These are phyloP conservation scores for Drosophila kanapiae DNA, from an alignment of 1,140 invertebrate species.

Conservation along the genomic window DNA sequence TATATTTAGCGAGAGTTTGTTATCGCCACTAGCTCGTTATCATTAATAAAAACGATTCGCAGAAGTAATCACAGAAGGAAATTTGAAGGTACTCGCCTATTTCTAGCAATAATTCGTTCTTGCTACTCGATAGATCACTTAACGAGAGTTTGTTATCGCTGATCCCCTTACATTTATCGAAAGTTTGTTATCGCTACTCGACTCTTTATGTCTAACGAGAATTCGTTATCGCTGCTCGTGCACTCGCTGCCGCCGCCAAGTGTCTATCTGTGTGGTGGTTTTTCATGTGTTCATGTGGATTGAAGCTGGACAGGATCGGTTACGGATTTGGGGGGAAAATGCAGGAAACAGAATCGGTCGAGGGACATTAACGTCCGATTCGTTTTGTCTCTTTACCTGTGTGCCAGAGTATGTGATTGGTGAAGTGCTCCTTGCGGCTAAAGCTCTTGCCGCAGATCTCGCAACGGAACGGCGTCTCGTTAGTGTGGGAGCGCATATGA, in stretches of 20 bases:
- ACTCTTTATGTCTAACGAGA: not conserved
- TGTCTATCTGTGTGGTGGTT: constrained; percentile 23
- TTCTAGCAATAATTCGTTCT: constrained; percentile 52
- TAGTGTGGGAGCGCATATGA: constrained; percentile 92
- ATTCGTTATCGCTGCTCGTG: constrained; percentile 70
- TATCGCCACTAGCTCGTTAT: not conserved
- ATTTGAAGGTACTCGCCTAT: not conserved
- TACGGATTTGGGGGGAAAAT: not conserved
- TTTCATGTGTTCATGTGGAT: constrained; percentile 26
- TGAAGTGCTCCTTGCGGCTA: constrained; percentile 93
- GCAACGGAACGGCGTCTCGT: constrained; percentile 92
- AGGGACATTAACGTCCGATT: constrained; percentile 14
- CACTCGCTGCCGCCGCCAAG: constrained; percentile 44
- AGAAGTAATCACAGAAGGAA: too few species aligned
- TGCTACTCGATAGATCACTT: constrained; percentile 27
- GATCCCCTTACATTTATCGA: too few species aligned
- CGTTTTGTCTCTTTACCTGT: constrained; percentile 87
- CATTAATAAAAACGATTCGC: too few species aligned
- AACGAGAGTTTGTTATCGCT: not conserved
- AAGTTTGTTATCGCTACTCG: not conserved
- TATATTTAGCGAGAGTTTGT: not conserved
- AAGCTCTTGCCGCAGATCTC: constrained; percentile 95
- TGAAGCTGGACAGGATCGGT: constrained; percentile 22
- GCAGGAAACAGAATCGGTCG: constrained; percentile 1
- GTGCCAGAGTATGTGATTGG: constrained; percentile 94